phyloP scores from a whole-genome alignment of 2,888 invertebrate species.

The Nephrotoma appendiculata region DNA sequence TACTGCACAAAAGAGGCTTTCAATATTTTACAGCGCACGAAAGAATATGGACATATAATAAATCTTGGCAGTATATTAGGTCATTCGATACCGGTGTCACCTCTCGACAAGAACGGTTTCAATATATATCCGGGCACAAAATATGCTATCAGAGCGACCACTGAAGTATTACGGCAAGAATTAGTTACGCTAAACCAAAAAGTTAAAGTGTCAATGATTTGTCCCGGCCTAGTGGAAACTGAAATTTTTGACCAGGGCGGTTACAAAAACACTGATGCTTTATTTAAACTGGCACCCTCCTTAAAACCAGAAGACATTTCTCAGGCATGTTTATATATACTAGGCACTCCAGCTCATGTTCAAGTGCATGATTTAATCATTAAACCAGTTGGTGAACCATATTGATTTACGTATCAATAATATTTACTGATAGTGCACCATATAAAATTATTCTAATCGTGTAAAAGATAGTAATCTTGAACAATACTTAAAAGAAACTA shows the following conservation, averaged over 20 bases:
- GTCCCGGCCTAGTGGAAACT: conserved; percentile 23
- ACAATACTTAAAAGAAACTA: too few species aligned
- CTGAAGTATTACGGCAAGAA: conserved; percentile 17
- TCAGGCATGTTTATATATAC: conserved; percentile 6
- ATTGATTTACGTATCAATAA: too few species aligned
- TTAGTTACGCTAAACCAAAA: not conserved
- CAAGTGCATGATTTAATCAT: not conserved
- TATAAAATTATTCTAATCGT: too few species aligned
- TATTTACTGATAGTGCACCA: too few species aligned
- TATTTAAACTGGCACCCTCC: not conserved
- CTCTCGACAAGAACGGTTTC: conserved; percentile 7
- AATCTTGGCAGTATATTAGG: conserved; percentile 35
- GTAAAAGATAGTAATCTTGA: too few species aligned
- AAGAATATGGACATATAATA: conserved; percentile 32
- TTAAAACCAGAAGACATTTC: conserved; percentile 9
- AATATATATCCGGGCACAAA: conserved; percentile 25
- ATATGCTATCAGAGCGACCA: conserved; percentile 21
- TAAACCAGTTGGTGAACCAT: not conserved
- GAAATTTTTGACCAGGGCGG: conserved; percentile 17
- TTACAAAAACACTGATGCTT: not conserved
- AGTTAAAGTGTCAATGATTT: conserved; percentile 16
- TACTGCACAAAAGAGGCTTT: conserved; percentile 33
- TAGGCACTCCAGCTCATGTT: conserved; percentile 5
- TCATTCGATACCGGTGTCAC: conserved; percentile 30
- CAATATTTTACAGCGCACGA: conserved; percentile 30